A percentile compares a stretch with the other conserved stretches of the same genome.
These are phyloP conservation scores for Dugesia japonica DNA, from an alignment of 2,888 invertebrate genomes.

Conservation along the genomic window DNA sequence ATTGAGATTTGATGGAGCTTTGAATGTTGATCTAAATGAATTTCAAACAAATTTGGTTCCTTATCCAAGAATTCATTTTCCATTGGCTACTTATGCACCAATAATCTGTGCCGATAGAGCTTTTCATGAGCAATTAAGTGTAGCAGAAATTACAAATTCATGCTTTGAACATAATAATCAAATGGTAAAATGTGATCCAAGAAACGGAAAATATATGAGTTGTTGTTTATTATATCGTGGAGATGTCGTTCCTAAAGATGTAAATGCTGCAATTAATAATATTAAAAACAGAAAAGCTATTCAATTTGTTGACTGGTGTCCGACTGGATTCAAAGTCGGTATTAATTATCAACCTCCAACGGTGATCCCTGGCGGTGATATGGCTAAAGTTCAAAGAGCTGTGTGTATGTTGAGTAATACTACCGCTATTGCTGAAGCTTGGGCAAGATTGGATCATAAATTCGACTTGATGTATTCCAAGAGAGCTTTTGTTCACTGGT, in stretches of 20 bases:
- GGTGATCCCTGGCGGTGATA: constrained; percentile 42
- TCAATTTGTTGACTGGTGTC: constrained; percentile 65
- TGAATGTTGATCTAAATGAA: constrained; percentile 47
- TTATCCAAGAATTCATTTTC: neutral
- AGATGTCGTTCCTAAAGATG: constrained; percentile 37
- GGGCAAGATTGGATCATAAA: neutral
- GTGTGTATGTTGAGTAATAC: constrained; percentile 11
- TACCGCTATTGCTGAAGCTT: constrained; percentile 17
- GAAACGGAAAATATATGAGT: constrained; percentile 49
- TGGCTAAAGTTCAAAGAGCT: neutral
- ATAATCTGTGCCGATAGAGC: constrained; percentile 10
- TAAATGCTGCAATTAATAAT: constrained; percentile 39
- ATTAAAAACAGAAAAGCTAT: constrained; percentile 50
- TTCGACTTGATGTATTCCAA: constrained; percentile 7
- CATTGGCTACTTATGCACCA: neutral
- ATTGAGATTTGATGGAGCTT: constrained; percentile 49
- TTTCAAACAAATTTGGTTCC: neutral
- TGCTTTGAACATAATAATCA: constrained; percentile 68
- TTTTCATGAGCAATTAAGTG: neutral
- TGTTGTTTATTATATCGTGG: constrained; percentile 41
- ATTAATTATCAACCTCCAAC: constrained; percentile 60
- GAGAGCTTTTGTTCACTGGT: constrained; percentile 24
- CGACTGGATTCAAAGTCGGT: constrained; percentile 59
- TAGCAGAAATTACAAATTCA: constrained; percentile 69
- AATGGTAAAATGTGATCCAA: constrained; percentile 60